A percentile compares a stretch with the other conserved stretches of the same genome.
phyloP scores from a whole-genome alignment of 1,140 invertebrate genomes.

The Neoseiulus cucumeris region DNA sequence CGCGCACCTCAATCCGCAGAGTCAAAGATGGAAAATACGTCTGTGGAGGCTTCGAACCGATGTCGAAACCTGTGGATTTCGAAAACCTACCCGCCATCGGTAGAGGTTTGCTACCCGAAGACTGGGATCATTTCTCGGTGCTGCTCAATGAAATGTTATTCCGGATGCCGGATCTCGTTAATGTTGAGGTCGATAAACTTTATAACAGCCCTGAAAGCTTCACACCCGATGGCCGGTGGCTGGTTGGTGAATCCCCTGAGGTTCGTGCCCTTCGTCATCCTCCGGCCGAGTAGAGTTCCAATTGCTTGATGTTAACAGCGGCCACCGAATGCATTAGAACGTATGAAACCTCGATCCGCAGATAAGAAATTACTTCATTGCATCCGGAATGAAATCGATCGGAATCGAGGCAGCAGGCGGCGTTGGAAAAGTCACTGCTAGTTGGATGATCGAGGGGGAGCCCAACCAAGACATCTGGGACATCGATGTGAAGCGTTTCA shows the following conservation, averaged over 20 bases:
- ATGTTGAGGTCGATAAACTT: constrained; percentile 46
- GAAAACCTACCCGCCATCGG: constrained; percentile 29
- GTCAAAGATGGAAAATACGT: constrained; percentile 29
- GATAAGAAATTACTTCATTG: constrained; percentile 83
- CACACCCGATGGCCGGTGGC: constrained; percentile 46
- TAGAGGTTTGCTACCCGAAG: constrained; percentile 32
- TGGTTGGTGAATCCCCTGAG: constrained; percentile 73
- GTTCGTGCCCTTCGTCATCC: constrained; percentile 27
- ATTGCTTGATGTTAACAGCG: neutral
- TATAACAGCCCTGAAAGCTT: constrained; percentile 79
- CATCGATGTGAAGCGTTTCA: constrained; percentile 73
- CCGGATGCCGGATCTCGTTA: constrained; percentile 52
- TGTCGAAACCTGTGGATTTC: constrained; percentile 27
- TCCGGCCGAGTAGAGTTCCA: no score
- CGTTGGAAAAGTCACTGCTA: constrained; percentile 67
- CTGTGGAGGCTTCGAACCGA: constrained; percentile 34
- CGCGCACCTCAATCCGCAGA: no score
- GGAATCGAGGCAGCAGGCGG: constrained; percentile 80
- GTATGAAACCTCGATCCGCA: constrained; percentile 22
- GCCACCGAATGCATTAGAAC: neutral
- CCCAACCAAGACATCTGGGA: constrained; percentile 62
- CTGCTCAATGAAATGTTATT: constrained; percentile 62
- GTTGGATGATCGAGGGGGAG: constrained; percentile 64
- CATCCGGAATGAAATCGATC: constrained; percentile 84
- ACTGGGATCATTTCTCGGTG: constrained; percentile 90